phyloP scores from a whole-genome alignment of 1,140 invertebrate genomes.

The Bombus balteatus region DNA sequence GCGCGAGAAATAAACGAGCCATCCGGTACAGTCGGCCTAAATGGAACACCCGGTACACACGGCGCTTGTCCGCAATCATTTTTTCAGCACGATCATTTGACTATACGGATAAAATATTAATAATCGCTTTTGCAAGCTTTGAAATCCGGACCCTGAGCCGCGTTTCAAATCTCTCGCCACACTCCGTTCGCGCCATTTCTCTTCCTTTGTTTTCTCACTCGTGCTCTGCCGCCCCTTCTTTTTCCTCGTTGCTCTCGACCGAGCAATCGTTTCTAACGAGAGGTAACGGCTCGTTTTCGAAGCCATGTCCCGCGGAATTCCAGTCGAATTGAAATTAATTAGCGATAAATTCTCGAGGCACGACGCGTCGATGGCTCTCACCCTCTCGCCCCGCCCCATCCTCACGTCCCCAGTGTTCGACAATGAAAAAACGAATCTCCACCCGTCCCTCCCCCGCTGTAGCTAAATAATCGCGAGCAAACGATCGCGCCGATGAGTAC shows the following conservation, averaged over 20 bases:
- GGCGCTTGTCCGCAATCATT: not conserved
- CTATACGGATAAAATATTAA: constrained; percentile 56
- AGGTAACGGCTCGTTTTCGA: constrained; percentile 38
- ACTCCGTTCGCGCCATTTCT: not conserved
- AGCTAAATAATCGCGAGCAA: constrained; percentile 12
- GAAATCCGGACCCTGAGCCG: not conserved
- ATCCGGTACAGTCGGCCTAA: not conserved
- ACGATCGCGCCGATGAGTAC: not conserved
- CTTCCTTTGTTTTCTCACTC: not conserved
- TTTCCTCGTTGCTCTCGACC: not conserved
- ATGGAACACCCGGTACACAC: not conserved
- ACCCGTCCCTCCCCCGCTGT: not conserved
- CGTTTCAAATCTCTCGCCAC: not conserved
- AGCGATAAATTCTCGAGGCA: constrained; percentile 54
- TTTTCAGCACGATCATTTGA: not conserved
- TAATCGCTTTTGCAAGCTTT: constrained; percentile 29
- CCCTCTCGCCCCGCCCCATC: not conserved
- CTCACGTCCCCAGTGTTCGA: not conserved
- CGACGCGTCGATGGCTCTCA: not conserved
- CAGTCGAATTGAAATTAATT: constrained; percentile 58
- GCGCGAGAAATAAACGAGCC: constrained; percentile 12
- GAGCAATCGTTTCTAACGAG: constrained; percentile 41
- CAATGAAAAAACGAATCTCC: constrained; percentile 7
- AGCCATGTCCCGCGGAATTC: constrained; percentile 34
- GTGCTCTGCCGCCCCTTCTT: not conserved